Evolutionary conservation across 1,140 invertebrate genomes (phyloP), one percentile per base, ranked within the genome.

Genomic region (Triops longicaudatus): DNA sequence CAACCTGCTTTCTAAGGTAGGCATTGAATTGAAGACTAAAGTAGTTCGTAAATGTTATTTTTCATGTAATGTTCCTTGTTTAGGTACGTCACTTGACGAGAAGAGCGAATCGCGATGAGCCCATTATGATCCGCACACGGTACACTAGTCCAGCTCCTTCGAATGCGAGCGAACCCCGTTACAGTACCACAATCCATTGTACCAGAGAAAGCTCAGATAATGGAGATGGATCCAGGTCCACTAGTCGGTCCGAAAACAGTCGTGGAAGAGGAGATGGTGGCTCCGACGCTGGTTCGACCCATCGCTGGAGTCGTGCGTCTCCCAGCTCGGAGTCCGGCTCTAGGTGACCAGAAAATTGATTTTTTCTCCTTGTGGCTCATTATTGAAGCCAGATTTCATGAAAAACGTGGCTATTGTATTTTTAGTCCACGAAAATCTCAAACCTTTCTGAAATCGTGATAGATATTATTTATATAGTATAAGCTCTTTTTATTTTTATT

Each of bases 1-100:
- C 1, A 95, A 92, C 0, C 84, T 96, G 44, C 84, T 96, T 63
- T 92, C 93, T 78, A 88, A 93, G 82, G 93, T 95, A 83, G 82
- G 81, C 63, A 75, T n/a, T 11, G 11, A 17, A 1, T 75, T 6
- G 80, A 42, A 27, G 26, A 14, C 14, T 75, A 14, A 73, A 27
- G 26, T 26, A 9, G 11, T 26, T 14, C 27, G 17, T 17, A 73
- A 26, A 10, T 73, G n/a, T n/a, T n/a, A n/a, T n/a, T n/a, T n/a
- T n/a, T n/a, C n/a, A n/a, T n/a, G n/a, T n/a, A n/a, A n/a, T n/a
- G n/a, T n/a, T n/a, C n/a, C n/a, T n/a, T n/a, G n/a, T 43, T 14
- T 71, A 80, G 78, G 78, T 77, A 11, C 76, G 76, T 14, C 76
- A 77, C 31, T 42, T 77, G 41, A 77, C 76, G 27, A 31, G 41